These are phyloP conservation scores for Eupelmus urozonus DNA, from an alignment of 2,888 invertebrate species.

Conservation along the genomic window DNA sequence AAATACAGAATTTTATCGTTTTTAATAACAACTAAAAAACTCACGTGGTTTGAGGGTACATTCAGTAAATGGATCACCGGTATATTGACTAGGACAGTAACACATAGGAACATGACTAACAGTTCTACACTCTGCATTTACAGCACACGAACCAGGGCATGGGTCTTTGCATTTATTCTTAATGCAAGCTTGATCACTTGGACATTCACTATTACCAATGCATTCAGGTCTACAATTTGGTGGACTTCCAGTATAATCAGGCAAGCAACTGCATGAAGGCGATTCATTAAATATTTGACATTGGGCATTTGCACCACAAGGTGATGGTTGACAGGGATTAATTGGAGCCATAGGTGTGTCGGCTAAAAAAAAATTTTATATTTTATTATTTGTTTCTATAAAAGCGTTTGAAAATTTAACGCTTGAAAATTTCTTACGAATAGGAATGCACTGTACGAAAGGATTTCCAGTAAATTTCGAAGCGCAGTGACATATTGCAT, in stretches of 20 bases:
- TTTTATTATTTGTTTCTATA: slow-evolving; percentile 1
- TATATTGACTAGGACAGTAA: slow-evolving; percentile 79
- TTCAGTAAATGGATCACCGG: slow-evolving; percentile 81
- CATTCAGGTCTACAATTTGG: slow-evolving; percentile 90
- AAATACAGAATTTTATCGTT: too few species aligned
- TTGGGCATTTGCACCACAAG: slow-evolving; percentile 89
- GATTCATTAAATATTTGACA: slow-evolving; percentile 84
- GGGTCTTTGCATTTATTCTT: slow-evolving; percentile 88
- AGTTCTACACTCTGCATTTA: slow-evolving; percentile 83
- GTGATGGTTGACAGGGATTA: slow-evolving; percentile 80
- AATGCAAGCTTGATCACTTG: slow-evolving; percentile 84
- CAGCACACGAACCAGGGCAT: slow-evolving; percentile 85
- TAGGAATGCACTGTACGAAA: slow-evolving; percentile 75
- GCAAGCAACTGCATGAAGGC: slow-evolving; percentile 87
- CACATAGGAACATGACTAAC: slow-evolving; percentile 84
- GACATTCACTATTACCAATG: slow-evolving; percentile 86
- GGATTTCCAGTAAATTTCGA: slow-evolving; percentile 84
- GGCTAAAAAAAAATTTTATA: slow-evolving; percentile 66
- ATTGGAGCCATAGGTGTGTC: slow-evolving; percentile 78
- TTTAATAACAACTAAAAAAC: slow-evolving; percentile 59
- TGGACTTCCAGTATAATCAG: slow-evolving; percentile 83
- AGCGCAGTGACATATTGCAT: slow-evolving; percentile 84
- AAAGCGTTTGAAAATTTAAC: not conserved
- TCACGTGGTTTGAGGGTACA: slow-evolving; percentile 78
- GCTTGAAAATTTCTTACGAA: slow-evolving; percentile 38